Evolutionary conservation across 2,113 vertebrate species (phyloP).

Genomic region (Ellobius talpinus): DNA sequence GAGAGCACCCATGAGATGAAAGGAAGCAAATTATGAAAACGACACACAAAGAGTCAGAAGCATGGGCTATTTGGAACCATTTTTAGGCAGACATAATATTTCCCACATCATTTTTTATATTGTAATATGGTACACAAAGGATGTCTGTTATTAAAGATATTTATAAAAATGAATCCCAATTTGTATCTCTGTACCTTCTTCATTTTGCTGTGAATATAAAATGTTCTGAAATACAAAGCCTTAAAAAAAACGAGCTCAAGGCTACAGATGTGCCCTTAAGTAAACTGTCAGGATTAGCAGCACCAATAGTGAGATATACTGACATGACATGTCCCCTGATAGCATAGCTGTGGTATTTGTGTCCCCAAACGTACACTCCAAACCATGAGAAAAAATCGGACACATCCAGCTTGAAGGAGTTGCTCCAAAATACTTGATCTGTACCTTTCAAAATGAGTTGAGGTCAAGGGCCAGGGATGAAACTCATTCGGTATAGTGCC

Average conservation of each 20-base stretch:
- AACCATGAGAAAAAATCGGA: neutral
- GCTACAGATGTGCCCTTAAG: neutral
- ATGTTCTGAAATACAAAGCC: neutral
- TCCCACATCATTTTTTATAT: neutral
- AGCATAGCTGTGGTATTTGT: neutral
- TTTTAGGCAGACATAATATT: neutral
- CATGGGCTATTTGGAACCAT: slow-evolving; percentile 5
- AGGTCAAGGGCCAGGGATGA: neutral
- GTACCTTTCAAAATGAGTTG: neutral
- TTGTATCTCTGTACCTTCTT: neutral
- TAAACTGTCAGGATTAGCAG: neutral
- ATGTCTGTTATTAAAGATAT: neutral
- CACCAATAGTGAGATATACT: neutral
- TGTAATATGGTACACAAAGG: neutral
- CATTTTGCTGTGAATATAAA: neutral
- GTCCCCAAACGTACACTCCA: neutral
- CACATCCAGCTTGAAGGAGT: neutral
- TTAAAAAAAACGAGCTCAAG: neutral
- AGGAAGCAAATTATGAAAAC: slow-evolving; percentile 13
- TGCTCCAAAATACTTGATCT: neutral
- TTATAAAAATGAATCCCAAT: neutral
- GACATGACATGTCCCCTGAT: neutral
- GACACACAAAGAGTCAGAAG: neutral
- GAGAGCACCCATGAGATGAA: slow-evolving; percentile 31
- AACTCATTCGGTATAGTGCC: neutral